phyloP scores from a whole-genome alignment of 2,113 vertebrate genomes.

The Buteo buteo region DNA sequence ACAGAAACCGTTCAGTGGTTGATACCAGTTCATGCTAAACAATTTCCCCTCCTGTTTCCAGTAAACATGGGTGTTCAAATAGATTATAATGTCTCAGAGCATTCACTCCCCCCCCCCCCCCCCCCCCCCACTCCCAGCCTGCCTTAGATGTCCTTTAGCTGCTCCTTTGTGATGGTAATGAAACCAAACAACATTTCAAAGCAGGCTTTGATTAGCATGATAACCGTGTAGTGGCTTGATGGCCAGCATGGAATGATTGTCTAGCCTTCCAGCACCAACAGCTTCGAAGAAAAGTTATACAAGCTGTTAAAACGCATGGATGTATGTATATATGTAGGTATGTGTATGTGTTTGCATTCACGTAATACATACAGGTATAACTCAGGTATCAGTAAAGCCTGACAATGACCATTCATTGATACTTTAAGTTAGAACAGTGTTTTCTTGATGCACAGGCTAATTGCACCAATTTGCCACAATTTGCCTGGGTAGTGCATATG shows the following conservation, averaged over 20 bases:
- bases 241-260: conserved; percentile 4
- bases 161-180: not conserved
- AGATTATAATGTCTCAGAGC: conserved; percentile 48
- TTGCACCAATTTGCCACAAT: conserved; percentile 29
- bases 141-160: too few species aligned
- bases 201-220: conserved; percentile 53
- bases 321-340: not conserved
- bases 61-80: conserved; percentile 51
- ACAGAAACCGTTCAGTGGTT: conserved; percentile 11
- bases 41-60: conserved; percentile 34
- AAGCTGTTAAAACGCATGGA: not conserved
- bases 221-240: conserved; percentile 28
- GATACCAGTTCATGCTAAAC: conserved; percentile 46
- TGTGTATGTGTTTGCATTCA: not conserved
- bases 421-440: not conserved
- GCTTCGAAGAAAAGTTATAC: not conserved
- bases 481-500: not conserved
- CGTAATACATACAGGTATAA: not conserved
- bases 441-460: not conserved
- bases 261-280: conserved; percentile 10
- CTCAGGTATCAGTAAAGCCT: not conserved
- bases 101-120: too few species aligned
- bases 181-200: conserved; percentile 55
- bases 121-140: too few species aligned
- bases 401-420: not conserved